Base-by-base conservation (phyloP, 92 coral and sea anemone species). In the Paramuricea clavata region DNA sequence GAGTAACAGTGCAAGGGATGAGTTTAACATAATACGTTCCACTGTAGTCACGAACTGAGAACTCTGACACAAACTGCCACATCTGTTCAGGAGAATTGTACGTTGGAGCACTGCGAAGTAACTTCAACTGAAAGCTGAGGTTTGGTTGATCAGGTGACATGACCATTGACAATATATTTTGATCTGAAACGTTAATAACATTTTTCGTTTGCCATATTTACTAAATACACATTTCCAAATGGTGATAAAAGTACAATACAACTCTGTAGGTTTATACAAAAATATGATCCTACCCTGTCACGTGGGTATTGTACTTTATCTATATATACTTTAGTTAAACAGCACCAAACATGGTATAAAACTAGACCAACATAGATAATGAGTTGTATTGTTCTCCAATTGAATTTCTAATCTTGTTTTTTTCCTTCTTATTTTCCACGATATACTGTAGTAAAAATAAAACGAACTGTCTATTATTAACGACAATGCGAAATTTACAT, bases 71-170 rank as follows among this genome's bases (percentile, higher is more conserved):
- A 72, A 97, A 93, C 90, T 85, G 97, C 99, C 99, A 97, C 85
- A 88, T 96, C 90, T 97, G 99, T 61, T 87, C 92, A 50, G 99
- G 99, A 83, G 89, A 89, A 34, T 93, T 92, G 84, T 90, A 97
- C 21, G 99, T 87, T 83, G 92, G 86, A 16, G 95, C 90, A 78
- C 94, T 93, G 52, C 98, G 87, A 16, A 87, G 60, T 74, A 94
- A 92, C 70, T 73, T 88, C 76, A 97, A 89, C 36, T 89, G 59
- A 76, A 97, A 94, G 65, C 97, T 95, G 31, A 93, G 88, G 57
- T 94, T 93, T 28, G 99, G 98, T 32, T 92, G 97, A 56, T 93
- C 95, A 75, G 98, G 99, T 81, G 99, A 97, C 78, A 97, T 90
- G 41, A 97, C 98, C 98, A 88, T 87, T 27, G 98, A 95, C 25